Base-by-base conservation (phyloP, 2,797 vertebrate genomes). In the Glossophaga mutica region DNA sequence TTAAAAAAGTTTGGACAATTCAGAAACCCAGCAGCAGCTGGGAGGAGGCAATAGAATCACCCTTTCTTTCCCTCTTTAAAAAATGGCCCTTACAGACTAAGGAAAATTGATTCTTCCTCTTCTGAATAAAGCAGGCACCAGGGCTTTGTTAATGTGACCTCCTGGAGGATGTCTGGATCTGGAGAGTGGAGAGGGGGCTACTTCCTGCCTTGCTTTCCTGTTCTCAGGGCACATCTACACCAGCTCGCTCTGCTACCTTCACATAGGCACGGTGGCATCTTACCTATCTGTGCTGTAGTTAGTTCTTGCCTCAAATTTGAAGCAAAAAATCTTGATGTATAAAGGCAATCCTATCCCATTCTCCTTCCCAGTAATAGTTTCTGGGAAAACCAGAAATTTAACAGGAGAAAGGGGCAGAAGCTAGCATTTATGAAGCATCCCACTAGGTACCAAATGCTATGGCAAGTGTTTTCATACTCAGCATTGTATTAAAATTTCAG, bases 101-200 rank as follows among this genome's bases (percentile, higher is more conserved):
- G 74, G 87, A 90, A 87, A 87, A 89, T 37, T 57, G 55, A 86
- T 11, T 88, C 77, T 81, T 96, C 82, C 44, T 76, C 74, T 86
- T 29, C 67, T 55, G 34, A 96, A 67, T 24, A 92, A 94, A 86
- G n/a, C 44, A 67, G 44, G 67, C n/a, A 44, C 77, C 81, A 76
- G 57, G 84, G 37, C 68, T 92, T 91, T 90, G 77, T 94, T 96
- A 15, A 22, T 22, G 44, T 77, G 92, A 70, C 70, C 62, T 71
- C 42, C 52, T 37, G 34, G 77, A 86, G 62, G 44, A 82, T 21
- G 19, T 71, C 34, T 96, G 62, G 55, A 50, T 83, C 32, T 83
- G 59, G 46, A 70, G 46, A 79, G 18, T 57, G 59, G 46, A 42
- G 34, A 84, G 74, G 26, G 29, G 68, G 14, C 21, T 48, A 50